Conservation (phyloP, 2,888 invertebrate genomes). For the Cosmia pyralina region DNA sequence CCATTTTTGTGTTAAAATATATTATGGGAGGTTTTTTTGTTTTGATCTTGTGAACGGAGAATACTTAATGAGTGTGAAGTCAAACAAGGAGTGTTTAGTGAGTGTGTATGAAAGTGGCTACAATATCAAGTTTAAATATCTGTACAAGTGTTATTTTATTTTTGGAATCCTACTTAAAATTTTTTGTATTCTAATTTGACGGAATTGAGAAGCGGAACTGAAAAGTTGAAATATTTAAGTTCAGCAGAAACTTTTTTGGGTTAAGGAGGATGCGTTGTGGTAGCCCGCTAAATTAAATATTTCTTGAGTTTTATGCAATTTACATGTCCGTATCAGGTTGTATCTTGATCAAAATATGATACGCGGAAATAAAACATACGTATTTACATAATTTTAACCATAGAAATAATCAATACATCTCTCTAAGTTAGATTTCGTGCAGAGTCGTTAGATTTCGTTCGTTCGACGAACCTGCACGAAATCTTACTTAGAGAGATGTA, state of each 20-base stretch:
- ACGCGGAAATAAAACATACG: too few relatives aligned
- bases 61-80: constrained; percentile 35
- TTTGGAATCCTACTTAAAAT: not conserved
- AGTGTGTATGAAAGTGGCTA: not conserved
- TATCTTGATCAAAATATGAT: too few relatives aligned
- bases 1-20: constrained; percentile 62
- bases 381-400: too few relatives aligned
- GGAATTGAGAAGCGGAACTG: not conserved
- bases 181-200: not conserved
- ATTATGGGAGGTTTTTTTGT: constrained; percentile 54
- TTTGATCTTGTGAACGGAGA: constrained; percentile 27
- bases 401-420: too few relatives aligned
- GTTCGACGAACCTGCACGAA: too few relatives aligned
- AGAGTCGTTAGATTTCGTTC: too few relatives aligned
- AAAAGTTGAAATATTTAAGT: not conserved
- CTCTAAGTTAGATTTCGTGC: too few relatives aligned
- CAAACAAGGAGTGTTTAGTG: constrained; percentile 8
- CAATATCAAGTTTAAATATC: constrained; percentile 12
- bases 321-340: too few relatives aligned
- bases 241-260: not conserved
- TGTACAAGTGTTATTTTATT: not conserved
- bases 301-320: too few relatives aligned
- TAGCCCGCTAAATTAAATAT: too few relatives aligned
- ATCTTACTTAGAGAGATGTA: too few relatives aligned
- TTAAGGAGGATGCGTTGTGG: too few relatives aligned